Evolutionary conservation across 2,797 vertebrate genomes (phyloP), one percentile per base, ranked within the genome.

Genomic region (Microchirus variegatus): DNA sequence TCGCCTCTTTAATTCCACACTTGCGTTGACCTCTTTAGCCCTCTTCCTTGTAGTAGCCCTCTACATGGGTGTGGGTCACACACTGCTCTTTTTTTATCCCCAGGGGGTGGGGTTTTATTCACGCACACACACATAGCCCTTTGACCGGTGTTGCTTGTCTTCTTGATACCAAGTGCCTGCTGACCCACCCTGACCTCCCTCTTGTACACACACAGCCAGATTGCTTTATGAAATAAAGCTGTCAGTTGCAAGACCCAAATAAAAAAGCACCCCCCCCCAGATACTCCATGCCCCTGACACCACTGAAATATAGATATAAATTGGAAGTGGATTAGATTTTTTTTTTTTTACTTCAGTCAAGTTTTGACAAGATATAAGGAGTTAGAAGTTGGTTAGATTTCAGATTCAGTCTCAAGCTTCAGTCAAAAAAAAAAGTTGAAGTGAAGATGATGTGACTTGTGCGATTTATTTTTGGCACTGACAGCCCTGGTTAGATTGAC

Each of bases 221-320:
- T 99, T 99, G 97, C 96, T 98, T 97, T 94, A 94, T 95, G 96
- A 97, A 97, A 99, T 99, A 99, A 99, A 99, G 95, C 97, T 98
- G 97, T 98, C 97, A 95, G 94, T 95, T 95, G 94, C 94, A 94
- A 93, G 91, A 94, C 93, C 93, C 94, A 94, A 95, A 97, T 98
- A 97, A 98, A 97, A 97, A 96, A 96, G 93, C 94, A 90, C 93
- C 91, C 91, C 92, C 90, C 91, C 92, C 89, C 94, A 92, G n/a
- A n/a, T 94, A 93, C 93, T 92, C 92, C 90, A 88, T 92, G 84
- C 75, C 92, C 85, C 87, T 96, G 96, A 97, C 96, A 98, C 94
- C 81, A 22, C 92, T 98, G 96, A 99, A 96, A 98, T 98, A 99
- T 96, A 95, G 94, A 95, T 96, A 95, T 95, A 95, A 96, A 98